Evolutionary conservation across 2,113 vertebrate species (phyloP).

Genomic region (Muntiacus muntjak): DNA sequence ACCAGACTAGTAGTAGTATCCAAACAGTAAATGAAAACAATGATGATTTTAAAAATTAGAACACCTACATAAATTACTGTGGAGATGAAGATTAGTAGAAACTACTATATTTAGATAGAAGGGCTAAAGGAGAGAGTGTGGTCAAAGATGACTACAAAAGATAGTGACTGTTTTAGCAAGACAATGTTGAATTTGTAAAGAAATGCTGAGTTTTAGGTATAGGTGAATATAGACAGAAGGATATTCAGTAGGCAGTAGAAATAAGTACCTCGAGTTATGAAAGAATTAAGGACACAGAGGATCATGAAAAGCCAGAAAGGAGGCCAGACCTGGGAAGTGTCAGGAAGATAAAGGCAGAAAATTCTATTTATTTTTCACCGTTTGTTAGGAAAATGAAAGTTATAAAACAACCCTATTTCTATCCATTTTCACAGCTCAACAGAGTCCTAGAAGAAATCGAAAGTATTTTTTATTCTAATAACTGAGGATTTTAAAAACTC

Average conservation of each 20-base stretch:
- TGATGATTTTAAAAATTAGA: background rate
- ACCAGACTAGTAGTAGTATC: background rate
- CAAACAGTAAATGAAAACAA: background rate
- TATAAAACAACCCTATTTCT: constrained; percentile 7
- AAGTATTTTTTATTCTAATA: constrained; percentile 21
- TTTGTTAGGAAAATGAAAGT: background rate
- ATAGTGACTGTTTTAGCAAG: background rate
- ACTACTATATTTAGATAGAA: background rate
- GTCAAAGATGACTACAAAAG: background rate
- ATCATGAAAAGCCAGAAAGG: background rate
- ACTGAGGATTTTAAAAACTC: constrained; percentile 21
- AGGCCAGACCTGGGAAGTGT: background rate
- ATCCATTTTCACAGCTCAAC: background rate
- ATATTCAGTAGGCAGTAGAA: background rate
- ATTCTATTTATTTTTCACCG: background rate
- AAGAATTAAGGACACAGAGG: background rate
- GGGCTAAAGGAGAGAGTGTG: background rate
- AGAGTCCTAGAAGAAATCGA: background rate
- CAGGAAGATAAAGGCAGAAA: background rate
- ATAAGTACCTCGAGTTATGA: background rate
- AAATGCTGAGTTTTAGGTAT: background rate
- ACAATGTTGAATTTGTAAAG: background rate
- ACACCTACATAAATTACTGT: background rate
- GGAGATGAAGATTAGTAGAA: background rate
- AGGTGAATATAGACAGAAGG: background rate